These are phyloP conservation scores for Mus minutoides DNA, from an alignment of 2,797 vertebrate genomes.

Conservation along the genomic window DNA sequence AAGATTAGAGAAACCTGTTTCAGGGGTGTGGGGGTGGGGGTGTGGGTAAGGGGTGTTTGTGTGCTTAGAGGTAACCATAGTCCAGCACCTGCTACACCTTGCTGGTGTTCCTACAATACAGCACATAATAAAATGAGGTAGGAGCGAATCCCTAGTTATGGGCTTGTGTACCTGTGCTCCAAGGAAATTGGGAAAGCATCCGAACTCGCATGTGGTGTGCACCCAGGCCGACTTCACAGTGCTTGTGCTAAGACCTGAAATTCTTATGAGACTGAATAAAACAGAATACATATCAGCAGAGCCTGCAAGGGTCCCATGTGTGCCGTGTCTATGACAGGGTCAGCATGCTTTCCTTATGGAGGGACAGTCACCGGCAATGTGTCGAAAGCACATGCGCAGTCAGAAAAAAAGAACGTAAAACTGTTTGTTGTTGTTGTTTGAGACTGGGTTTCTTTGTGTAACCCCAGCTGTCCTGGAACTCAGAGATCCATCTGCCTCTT, in stretches of 20 bases:
- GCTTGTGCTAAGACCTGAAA: neutral
- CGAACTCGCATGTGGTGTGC: no score
- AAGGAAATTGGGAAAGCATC: neutral
- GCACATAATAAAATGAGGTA: neutral
- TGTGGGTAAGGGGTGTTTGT: neutral
- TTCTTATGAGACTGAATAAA: neutral
- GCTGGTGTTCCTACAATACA: neutral
- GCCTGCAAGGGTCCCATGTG: neutral
- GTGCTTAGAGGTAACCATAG: neutral
- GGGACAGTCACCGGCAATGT: neutral
- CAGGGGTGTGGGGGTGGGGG: no score
- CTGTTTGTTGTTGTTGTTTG: neutral
- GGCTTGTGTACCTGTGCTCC: neutral
- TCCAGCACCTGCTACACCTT: no score
- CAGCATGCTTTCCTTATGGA: neutral
- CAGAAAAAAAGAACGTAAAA: neutral
- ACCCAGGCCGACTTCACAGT: neutral
- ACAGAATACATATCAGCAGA: neutral
- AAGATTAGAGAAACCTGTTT: neutral
- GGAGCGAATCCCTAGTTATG: no score
- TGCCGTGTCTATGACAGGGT: neutral
- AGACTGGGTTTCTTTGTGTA: neutral
- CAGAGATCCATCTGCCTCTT: neutral
- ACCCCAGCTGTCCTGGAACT: neutral
- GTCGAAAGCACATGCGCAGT: neutral